These are phyloP conservation scores for Mormyrops attenuatus DNA, from an alignment of 2,797 vertebrate species.

Conservation along the genomic window DNA sequence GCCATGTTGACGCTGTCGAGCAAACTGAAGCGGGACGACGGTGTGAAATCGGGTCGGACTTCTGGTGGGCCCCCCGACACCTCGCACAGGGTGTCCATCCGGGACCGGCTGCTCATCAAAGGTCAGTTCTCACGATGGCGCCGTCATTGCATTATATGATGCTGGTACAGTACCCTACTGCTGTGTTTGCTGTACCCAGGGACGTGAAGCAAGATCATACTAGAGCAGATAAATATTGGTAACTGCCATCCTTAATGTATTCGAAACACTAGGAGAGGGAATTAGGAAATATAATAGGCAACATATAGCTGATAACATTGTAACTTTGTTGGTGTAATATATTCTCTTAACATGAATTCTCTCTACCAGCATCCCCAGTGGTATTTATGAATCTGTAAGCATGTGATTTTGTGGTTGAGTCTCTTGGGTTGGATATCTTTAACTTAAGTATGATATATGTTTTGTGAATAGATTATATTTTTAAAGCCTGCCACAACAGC, in stretches of 20 bases:
- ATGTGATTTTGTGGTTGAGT: not conserved
- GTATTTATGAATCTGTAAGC: not conserved
- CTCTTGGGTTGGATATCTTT: not conserved
- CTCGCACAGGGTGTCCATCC: constrained; percentile 82
- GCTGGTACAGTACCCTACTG: too few relatives aligned
- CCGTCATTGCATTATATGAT: not conserved
- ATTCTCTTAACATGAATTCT: not conserved
- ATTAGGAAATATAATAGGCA: not conserved
- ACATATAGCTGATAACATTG: not conserved
- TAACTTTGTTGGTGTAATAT: not conserved
- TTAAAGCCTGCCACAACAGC: not conserved
- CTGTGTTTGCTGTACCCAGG: not conserved
- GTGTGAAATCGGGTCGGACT: constrained; percentile 71
- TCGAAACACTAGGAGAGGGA: not conserved
- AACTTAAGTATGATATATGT: not conserved
- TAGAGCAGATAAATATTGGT: not conserved
- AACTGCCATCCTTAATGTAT: not conserved
- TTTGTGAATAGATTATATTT: not conserved
- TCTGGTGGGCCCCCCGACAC: constrained; percentile 71
- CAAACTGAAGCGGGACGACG: constrained; percentile 91
- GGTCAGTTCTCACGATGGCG: constrained; percentile 53
- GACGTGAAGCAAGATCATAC: not conserved
- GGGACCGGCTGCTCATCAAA: constrained; percentile 94
- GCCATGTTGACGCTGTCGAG: constrained; percentile 92
- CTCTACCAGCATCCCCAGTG: not conserved